These are phyloP conservation scores for Proctacanthus coquilletti DNA, from an alignment of 1,140 invertebrate genomes.

Conservation along the genomic window DNA sequence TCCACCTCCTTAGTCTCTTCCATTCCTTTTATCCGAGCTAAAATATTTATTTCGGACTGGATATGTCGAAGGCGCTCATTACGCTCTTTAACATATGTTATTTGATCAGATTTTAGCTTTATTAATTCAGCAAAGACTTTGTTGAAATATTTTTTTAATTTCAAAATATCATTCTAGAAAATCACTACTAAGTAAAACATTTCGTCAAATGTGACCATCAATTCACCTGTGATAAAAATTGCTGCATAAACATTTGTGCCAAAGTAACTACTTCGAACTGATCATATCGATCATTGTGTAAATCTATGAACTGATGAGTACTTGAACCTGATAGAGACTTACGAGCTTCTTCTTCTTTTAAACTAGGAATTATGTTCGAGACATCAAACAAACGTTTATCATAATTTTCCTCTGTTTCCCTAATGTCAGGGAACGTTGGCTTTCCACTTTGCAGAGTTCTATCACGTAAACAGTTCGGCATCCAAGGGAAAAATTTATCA, in stretches of 20 bases:
- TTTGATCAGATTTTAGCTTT: conserved; percentile 23
- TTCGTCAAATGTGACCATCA: background rate
- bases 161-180: conserved; percentile 14
- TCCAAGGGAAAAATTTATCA: conserved; percentile 16
- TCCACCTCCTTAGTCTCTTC: conserved; percentile 6
- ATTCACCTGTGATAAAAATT: conserved; percentile 8
- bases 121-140: conserved; percentile 26
- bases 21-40: conserved; percentile 17
- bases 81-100: conserved; percentile 15
- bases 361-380: too few relatives aligned
- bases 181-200: background rate
- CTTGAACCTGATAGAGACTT: conserved; percentile 21
- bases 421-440: conserved; percentile 7
- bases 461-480: too few relatives aligned
- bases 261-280: conserved; percentile 25
- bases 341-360: too few relatives aligned
- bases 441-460: conserved; percentile 18
- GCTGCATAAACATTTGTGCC: conserved; percentile 15
- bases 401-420: conserved; percentile 7
- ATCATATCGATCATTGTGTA: conserved; percentile 13
- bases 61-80: conserved; percentile 27
- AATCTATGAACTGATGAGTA: conserved; percentile 21
- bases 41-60: conserved; percentile 17
- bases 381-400: too few relatives aligned
- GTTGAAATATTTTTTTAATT: conserved; percentile 26